Percentiles rank a stretch among this genome's conserved stretches.
Conservation (phyloP, 2,888 invertebrate genomes). For the Cheilosia scutellata region DNA sequence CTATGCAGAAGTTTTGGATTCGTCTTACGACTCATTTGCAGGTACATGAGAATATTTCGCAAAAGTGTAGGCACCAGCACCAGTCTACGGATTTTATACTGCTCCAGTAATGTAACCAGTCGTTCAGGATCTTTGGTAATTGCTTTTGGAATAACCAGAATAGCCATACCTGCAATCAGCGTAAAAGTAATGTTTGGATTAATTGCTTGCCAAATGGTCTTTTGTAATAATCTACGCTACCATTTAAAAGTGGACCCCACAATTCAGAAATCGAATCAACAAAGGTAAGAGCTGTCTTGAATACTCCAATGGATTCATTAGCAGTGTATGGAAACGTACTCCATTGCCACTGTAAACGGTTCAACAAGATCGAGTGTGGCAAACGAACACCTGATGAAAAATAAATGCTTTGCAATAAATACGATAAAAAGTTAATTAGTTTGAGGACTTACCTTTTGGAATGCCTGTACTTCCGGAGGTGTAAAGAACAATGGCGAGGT, state of each 20-base stretch:
- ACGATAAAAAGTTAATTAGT: neutral
- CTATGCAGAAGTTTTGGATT: slow-evolving; percentile 85
- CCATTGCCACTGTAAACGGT: slow-evolving; percentile 96
- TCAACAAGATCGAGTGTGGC: slow-evolving; percentile 90
- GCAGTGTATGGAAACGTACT: slow-evolving; percentile 89
- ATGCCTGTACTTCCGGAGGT: slow-evolving; percentile 94
- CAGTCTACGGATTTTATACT: slow-evolving; percentile 91
- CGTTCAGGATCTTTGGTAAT: slow-evolving; percentile 92
- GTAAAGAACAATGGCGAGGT: slow-evolving; percentile 82
- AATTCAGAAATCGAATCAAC: slow-evolving; percentile 95
- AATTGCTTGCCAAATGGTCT: neutral
- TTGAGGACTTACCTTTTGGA: slow-evolving; percentile 88
- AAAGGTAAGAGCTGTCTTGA: slow-evolving; percentile 96
- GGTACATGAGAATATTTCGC: slow-evolving; percentile 90
- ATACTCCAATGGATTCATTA: slow-evolving; percentile 90
- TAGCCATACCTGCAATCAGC: slow-evolving; percentile 84
- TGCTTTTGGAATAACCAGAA: slow-evolving; percentile 90
- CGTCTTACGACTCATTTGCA: slow-evolving; percentile 86
- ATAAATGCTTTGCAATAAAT: neutral
- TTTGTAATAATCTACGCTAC: slow-evolving; percentile 80
- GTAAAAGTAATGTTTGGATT: neutral
- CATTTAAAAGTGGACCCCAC: slow-evolving; percentile 92
- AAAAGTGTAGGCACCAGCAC: slow-evolving; percentile 94
- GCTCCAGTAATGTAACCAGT: slow-evolving; percentile 88
- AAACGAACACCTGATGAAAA: slow-evolving; percentile 89